A percentile compares a stretch with the other conserved stretches of the same genome.
phyloP scores from a whole-genome alignment of 2,888 invertebrate genomes.

The Syritta pipiens region DNA sequence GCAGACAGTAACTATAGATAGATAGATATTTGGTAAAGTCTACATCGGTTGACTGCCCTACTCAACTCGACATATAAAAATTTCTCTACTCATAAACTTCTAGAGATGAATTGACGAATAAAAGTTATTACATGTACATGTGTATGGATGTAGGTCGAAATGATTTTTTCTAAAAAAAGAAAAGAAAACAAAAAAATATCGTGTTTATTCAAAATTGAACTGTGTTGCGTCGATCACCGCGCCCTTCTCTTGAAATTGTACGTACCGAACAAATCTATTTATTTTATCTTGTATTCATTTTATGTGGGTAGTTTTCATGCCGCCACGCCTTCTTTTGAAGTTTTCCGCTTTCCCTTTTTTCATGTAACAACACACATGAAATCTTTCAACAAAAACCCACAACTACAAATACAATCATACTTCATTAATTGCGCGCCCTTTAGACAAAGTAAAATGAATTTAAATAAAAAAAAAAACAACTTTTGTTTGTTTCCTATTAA shows the following conservation, averaged over 20 bases:
- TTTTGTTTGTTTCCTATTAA: constrained; percentile 56
- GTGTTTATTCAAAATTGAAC: constrained; percentile 53
- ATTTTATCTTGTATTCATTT: constrained; percentile 46
- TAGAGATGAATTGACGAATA: too few species aligned
- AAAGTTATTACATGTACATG: not conserved
- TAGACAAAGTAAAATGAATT: constrained; percentile 36
- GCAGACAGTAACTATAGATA: too few species aligned
- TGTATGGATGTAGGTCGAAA: not conserved
- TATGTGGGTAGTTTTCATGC: constrained; percentile 40
- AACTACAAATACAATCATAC: constrained; percentile 37
- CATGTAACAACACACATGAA: too few species aligned
- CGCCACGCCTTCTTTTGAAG: constrained; percentile 55
- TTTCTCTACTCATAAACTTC: too few species aligned
- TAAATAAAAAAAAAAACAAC: constrained; percentile 28
- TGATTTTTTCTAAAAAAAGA: not conserved
- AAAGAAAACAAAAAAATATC: constrained; percentile 9
- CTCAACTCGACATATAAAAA: too few species aligned
- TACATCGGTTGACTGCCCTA: too few species aligned
- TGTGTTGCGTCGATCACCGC: constrained; percentile 39
- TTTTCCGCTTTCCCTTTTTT: constrained; percentile 30
- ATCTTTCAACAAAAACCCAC: constrained; percentile 9
- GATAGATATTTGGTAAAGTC: too few species aligned
- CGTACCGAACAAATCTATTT: constrained; percentile 22
- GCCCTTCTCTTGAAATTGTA: too few species aligned
- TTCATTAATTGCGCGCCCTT: constrained; percentile 57